Percentiles rank a stretch among this genome's conserved stretches.
These are phyloP conservation scores for Toxostoma redivivum DNA, from an alignment of 2,113 vertebrate genomes.

Conservation along the genomic window DNA sequence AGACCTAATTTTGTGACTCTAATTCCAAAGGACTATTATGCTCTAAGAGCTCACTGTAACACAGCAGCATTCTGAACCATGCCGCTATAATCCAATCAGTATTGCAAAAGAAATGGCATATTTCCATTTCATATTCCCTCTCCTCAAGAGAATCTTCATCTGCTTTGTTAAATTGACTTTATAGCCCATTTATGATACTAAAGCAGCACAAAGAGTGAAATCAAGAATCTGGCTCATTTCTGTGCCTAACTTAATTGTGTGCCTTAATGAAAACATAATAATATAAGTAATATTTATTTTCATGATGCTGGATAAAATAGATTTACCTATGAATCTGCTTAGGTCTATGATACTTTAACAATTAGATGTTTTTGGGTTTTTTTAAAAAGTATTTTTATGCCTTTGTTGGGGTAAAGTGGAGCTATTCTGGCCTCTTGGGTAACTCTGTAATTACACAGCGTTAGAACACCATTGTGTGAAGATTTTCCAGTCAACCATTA, in stretches of 20 bases:
- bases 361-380: background rate
- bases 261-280: slow-evolving; percentile 1
- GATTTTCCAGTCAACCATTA: background rate
- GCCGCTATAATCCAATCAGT: slow-evolving; percentile 9
- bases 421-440: background rate
- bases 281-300: slow-evolving; percentile 17
- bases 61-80: slow-evolving; percentile 10
- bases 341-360: background rate
- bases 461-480: background rate
- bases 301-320: background rate
- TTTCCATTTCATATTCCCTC: slow-evolving; percentile 43
- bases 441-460: background rate
- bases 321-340: background rate
- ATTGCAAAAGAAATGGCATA: slow-evolving; percentile 22
- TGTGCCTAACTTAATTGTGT: background rate
- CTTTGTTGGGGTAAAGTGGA: background rate
- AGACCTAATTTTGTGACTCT: slow-evolving; percentile 31
- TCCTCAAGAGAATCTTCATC: slow-evolving; percentile 29
- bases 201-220: background rate
- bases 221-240: background rate
- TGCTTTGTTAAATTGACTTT: slow-evolving; percentile 45
- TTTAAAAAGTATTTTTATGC: background rate
- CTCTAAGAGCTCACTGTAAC: background rate
- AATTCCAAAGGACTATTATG: slow-evolving; percentile 36
- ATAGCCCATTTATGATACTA: slow-evolving; percentile 18